A percentile compares a stretch with the other conserved stretches of the same genome.
These are phyloP conservation scores for Neoarius graeffei DNA, from an alignment of 2,113 vertebrate species.

Conservation along the genomic window DNA sequence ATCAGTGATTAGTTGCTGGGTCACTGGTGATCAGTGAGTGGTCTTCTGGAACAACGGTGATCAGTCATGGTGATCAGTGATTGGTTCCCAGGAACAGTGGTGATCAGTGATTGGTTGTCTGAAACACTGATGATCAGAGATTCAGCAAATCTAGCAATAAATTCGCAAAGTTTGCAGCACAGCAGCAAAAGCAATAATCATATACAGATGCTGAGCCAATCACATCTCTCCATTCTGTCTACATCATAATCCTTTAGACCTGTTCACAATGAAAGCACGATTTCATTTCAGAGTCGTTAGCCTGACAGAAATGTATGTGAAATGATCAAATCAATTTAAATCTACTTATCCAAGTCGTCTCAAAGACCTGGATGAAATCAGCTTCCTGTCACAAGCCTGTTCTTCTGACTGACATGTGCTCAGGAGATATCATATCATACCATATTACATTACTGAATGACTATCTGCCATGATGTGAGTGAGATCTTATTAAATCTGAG, in stretches of 20 bases:
- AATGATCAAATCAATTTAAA: background rate
- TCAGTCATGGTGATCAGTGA: background rate
- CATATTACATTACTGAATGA: background rate
- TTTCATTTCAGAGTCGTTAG: background rate
- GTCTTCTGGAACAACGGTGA: too few relatives aligned
- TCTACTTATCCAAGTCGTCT: background rate
- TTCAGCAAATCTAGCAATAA: background rate
- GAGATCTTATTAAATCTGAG: slow-evolving; percentile 13
- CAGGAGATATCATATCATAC: background rate
- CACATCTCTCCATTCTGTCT: background rate
- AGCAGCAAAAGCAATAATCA: background rate
- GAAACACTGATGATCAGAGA: background rate
- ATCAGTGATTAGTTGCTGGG: background rate
- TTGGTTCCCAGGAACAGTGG: background rate
- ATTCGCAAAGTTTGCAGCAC: background rate
- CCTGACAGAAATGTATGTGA: background rate
- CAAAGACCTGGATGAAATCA: background rate
- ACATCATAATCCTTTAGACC: background rate
- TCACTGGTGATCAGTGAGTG: background rate
- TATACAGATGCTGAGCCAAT: background rate
- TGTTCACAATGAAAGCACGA: background rate
- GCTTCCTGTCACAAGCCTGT: background rate
- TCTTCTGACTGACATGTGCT: slow-evolving; percentile 2
- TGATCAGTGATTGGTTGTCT: background rate
- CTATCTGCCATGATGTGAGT: background rate